Percentiles rank a stretch among this genome's conserved stretches.
These are phyloP conservation scores for Lophius americanus DNA, from an alignment of 2,797 vertebrate genomes.

Conservation along the genomic window DNA sequence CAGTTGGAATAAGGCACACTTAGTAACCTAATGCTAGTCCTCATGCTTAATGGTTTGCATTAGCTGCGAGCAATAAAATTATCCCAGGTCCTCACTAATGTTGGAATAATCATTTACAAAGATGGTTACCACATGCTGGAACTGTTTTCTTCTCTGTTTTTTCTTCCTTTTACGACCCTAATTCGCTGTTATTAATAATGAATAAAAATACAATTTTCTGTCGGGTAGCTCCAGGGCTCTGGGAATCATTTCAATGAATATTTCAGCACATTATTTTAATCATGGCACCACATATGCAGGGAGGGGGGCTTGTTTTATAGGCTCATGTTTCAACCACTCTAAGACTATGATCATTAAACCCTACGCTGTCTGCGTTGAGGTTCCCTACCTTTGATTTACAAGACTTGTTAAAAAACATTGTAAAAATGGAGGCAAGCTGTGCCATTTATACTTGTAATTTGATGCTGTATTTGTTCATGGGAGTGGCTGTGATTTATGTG, in stretches of 20 bases:
- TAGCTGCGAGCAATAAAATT: slow-evolving; percentile 92
- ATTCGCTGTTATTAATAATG: slow-evolving; percentile 99
- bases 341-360: slow-evolving; percentile 92
- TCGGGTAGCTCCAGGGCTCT: slow-evolving; percentile 89
- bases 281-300: slow-evolving; percentile 89
- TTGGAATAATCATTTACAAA: slow-evolving; percentile 98
- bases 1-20: slow-evolving; percentile 72
- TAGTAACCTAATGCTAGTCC: slow-evolving; percentile 81
- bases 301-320: slow-evolving; percentile 87
- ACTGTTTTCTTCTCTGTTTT: slow-evolving; percentile 73
- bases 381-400: slow-evolving; percentile 94
- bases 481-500: slow-evolving; percentile 88
- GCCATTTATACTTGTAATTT: slow-evolving; percentile 95
- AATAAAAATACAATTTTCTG: slow-evolving; percentile 98
- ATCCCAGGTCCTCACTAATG: slow-evolving; percentile 87
- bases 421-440: slow-evolving; percentile 90
- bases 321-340: slow-evolving; percentile 88
- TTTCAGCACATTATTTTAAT: slow-evolving; percentile 99
- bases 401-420: slow-evolving; percentile 95
- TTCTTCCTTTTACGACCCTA: slow-evolving; percentile 86
- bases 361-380: slow-evolving; percentile 89
- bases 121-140: slow-evolving; percentile 95
- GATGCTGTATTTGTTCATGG: slow-evolving; percentile 94
- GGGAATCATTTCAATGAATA: slow-evolving; percentile 99
- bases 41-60: slow-evolving; percentile 90